These are phyloP conservation scores for Drosophila ercepeae DNA, from an alignment of 1,140 invertebrate species.

Conservation along the genomic window DNA sequence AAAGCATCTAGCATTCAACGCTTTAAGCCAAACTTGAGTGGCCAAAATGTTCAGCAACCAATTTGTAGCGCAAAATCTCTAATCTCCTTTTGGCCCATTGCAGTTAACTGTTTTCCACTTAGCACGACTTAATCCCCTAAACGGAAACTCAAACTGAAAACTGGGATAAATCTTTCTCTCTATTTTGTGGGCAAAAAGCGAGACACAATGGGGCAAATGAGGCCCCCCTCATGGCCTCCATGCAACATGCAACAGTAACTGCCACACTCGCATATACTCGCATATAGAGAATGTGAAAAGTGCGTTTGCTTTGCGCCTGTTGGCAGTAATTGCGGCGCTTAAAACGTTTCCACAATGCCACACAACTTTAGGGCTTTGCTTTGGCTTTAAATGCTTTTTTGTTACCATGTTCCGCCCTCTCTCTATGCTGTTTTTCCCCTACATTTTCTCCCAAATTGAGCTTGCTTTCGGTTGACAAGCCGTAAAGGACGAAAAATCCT, in stretches of 20 bases:
- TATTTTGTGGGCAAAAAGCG: not conserved
- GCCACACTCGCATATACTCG: not conserved
- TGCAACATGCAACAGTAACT: constrained; percentile 21
- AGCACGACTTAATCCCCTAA: constrained; percentile 42
- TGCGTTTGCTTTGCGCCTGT: constrained; percentile 28
- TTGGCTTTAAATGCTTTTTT: constrained; percentile 14
- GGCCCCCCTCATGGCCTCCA: constrained; percentile 1
- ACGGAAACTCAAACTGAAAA: constrained; percentile 44
- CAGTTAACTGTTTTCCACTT: constrained; percentile 41
- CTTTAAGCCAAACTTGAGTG: not conserved
- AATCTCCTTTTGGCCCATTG: constrained; percentile 19
- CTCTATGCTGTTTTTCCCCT: constrained; percentile 4
- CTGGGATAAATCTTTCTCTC: constrained; percentile 26
- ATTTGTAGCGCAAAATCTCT: not conserved
- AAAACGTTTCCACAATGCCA: constrained; percentile 31
- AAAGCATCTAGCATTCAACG: not conserved
- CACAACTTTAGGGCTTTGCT: constrained; percentile 21
- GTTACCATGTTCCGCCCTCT: constrained; percentile 5
- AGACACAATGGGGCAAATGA: constrained; percentile 27
- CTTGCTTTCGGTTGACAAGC: constrained; percentile 39
- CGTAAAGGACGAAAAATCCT: constrained; percentile 12
- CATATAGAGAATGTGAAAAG: constrained; percentile 13
- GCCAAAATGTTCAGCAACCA: constrained; percentile 9
- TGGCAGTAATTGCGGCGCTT: constrained; percentile 50
- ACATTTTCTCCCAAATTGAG: constrained; percentile 38